phyloP scores from a whole-genome alignment of 2,888 invertebrate species.

The Chromoteleia sp. region DNA sequence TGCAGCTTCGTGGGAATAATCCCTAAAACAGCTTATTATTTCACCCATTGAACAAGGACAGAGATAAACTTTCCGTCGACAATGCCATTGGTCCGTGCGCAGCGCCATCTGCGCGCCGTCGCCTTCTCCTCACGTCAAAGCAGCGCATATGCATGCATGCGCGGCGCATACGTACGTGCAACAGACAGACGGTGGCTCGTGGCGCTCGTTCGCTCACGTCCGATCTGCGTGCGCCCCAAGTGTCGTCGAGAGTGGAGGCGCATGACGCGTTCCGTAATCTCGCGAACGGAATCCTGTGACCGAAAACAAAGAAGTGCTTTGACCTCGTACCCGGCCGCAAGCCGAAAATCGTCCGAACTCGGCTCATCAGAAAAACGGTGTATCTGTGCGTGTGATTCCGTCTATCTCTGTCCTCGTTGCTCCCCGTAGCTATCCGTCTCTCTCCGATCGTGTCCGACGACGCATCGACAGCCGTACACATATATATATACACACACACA shows the following conservation, averaged over 20 bases:
- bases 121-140: conserved; percentile 58
- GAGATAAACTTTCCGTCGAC: neutral
- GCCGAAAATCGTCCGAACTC: neutral
- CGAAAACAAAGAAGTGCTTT: neutral
- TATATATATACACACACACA: neutral
- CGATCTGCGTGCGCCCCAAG: conserved; percentile 44
- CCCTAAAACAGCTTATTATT: too few species aligned
- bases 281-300: neutral
- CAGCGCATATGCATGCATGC: conserved; percentile 56
- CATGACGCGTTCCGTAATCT: conserved; percentile 6
- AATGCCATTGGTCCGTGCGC: neutral
- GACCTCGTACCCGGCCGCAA: neutral
- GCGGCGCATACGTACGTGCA: conserved; percentile 50
- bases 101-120: conserved; percentile 52
- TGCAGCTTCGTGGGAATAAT: too few species aligned
- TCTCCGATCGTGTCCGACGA: conserved; percentile 24
- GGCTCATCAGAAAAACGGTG: conserved; percentile 1
- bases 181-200: conserved; percentile 59
- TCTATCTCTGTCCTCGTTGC: conserved; percentile 8
- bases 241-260: conserved; percentile 17
- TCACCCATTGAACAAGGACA: neutral
- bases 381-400: conserved; percentile 21
- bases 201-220: conserved; percentile 51
- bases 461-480: conserved; percentile 21
- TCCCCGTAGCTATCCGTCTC: conserved; percentile 5